Base-by-base conservation (phyloP, 1,140 invertebrate species). In the Drosophila baimaii region DNA sequence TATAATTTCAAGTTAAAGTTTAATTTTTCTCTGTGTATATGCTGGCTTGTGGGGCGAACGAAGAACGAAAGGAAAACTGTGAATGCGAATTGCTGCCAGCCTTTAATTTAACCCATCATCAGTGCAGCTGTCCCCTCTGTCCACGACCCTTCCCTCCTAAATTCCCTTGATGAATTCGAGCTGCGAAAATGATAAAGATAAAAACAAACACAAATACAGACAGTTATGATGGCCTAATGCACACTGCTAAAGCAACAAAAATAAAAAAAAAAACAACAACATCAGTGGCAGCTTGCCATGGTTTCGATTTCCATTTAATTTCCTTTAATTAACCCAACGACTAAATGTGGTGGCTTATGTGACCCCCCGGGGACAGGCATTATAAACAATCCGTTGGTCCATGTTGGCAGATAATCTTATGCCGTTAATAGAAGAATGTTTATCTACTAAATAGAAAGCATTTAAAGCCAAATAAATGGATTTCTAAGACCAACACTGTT, bases 261-360 rank as follows among this genome's bases (percentile, higher is more conserved):
- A 12, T 49, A 49, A 49, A 17, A 56, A 27, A 21, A 25, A 23
- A 15, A n/a, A 3, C 17, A 61, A 23, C 27, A 31, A 29, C 35
- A 17, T 12, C 17, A n/a, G 12, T 47, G 21, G 41, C 49, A 56
- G 54, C 10, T 33, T 29, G 31, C 31, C 25, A 33, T 27, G 68
- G 76, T 86, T 86, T 75, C 70, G 39, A 82, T 85, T 86, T 88
- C 83, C 73, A 76, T 85, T 88, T 79, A 76, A 88, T 88, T 74
- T 68, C 61, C 9, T 31, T 51, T 56, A 62, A 84, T 84, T 84
- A 78, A 77, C 72, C 58, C 54, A 65, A 59, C 73, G 65, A 72
- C 59, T 56, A 85, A 71, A 69, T 76, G 83, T 62, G 74, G 49
- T 80, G 72, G 62, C 37, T 52, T 59, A 39, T 41, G 37, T 37